Base-by-base conservation (phyloP, 2,113 vertebrate species). In the Silurus asotus region DNA sequence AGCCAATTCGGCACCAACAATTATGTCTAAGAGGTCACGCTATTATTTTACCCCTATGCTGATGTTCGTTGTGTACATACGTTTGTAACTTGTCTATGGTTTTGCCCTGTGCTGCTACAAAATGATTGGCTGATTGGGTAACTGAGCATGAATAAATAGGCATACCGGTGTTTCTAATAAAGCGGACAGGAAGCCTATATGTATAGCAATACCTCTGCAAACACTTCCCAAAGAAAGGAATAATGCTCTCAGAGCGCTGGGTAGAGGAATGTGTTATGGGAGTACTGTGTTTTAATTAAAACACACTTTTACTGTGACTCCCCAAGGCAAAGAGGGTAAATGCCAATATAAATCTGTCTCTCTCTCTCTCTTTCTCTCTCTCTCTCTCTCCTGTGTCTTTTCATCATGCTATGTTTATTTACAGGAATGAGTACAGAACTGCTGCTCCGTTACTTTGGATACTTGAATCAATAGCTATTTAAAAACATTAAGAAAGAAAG, bases 341-440 rank as follows among this genome's bases (percentile, higher is more conserved):
- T 37, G n/a, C 86, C 72, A 62, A 84, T 84, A 37, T 69, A 84
- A 37, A 84, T 72, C 82, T 84, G 82, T 62, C 65, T 61, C 51
- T 84, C 13, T 72, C 9, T 23, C 45, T 51, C 19, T 74, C 9
- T 3, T 15, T 72, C 10, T 48, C 55, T 56, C 55, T 56, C 55
- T 56, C 13, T 56, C 13, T 56, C 55, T 56, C 37, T 56, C 8
- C 55, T 56, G 8, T 13, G 55, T 64, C 51, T 56, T 15, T 62
- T 20, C 5, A 17, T 17, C 82, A 5, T n/a, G 19, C 45, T 25
- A 9, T 56, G 86, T 56, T 82, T 19, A 75, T 55, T 25, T 56
- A 65, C 37, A 64, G 20, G 85, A 81, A 62, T 59, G 74, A 87
- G 59, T 83, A 28, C 8, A 55, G 61, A 83, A 55, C 74, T 61